Percentiles rank a stretch among this genome's conserved stretches.
Evolutionary conservation across 1,140 invertebrate species (phyloP).

Genomic region (Drusus annulatus): DNA sequence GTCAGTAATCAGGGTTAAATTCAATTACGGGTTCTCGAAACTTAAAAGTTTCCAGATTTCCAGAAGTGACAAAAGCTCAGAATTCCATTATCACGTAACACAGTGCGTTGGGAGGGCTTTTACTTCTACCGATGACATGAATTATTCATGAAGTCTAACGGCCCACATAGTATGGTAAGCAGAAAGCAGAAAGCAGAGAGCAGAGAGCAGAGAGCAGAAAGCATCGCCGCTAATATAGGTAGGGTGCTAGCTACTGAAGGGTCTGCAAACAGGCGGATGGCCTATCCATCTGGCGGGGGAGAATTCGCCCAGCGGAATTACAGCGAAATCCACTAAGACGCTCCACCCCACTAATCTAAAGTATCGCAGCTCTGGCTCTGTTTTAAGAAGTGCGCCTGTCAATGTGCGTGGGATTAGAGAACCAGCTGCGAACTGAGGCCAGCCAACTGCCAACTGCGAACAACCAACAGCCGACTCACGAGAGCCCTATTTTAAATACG

Average conservation of each 20-base stretch:
- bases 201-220: slow-evolving; percentile 45
- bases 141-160: slow-evolving; percentile 51
- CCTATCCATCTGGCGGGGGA: slow-evolving; percentile 22
- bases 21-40: slow-evolving; percentile 2
- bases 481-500: not conserved
- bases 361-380: not conserved
- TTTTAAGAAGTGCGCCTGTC: not conserved
- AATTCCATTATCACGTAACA: slow-evolving; percentile 40
- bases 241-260: not conserved
- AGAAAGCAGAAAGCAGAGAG: slow-evolving; percentile 42
- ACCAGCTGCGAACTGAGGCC: too few species aligned
- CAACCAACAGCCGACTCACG: not conserved
- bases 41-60: slow-evolving; percentile 29
- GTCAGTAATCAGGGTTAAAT: slow-evolving; percentile 3
- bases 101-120: slow-evolving; percentile 36
- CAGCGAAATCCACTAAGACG: slow-evolving; percentile 51
- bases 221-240: slow-evolving; percentile 36
- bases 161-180: slow-evolving; percentile 47
- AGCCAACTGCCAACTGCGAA: not conserved
- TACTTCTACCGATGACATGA: slow-evolving; percentile 50
- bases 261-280: slow-evolving; percentile 29
- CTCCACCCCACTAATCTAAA: slow-evolving; percentile 26
- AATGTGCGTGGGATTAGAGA: not conserved
- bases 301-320: slow-evolving; percentile 29
- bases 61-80: slow-evolving; percentile 41